phyloP scores from a whole-genome alignment of 2,888 invertebrate genomes.

The Elegia similella region DNA sequence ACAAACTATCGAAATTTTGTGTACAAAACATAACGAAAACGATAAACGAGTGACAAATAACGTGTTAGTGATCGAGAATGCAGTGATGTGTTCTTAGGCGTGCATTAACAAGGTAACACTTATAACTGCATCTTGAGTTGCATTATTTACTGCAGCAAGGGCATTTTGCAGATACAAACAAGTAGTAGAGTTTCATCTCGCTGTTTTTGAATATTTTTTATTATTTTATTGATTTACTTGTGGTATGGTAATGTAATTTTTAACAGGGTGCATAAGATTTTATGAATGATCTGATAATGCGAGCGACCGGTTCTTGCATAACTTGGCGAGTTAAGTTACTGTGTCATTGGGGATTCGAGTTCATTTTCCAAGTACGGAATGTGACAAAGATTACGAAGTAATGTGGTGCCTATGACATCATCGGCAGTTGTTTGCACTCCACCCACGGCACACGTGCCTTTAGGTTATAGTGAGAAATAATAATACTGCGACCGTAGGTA shows the following conservation, averaged over 20 bases:
- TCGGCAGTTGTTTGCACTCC: slow-evolving; percentile 61
- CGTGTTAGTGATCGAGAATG: slow-evolving; percentile 30
- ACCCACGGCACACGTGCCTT: slow-evolving; percentile 69
- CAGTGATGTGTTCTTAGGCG: slow-evolving; percentile 51
- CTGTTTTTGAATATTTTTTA: background rate
- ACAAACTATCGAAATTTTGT: slow-evolving; percentile 21
- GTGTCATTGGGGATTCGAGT: slow-evolving; percentile 48
- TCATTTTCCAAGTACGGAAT: slow-evolving; percentile 42
- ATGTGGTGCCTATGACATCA: slow-evolving; percentile 69
- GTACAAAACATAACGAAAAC: slow-evolving; percentile 31
- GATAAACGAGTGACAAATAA: slow-evolving; percentile 23
- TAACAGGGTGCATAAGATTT: slow-evolving; percentile 52
- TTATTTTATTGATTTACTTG: slow-evolving; percentile 15
- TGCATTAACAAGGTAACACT: slow-evolving; percentile 51
- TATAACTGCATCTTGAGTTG: slow-evolving; percentile 32
- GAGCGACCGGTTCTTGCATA: slow-evolving; percentile 62
- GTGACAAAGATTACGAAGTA: slow-evolving; percentile 58
- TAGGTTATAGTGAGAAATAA: slow-evolving; percentile 38
- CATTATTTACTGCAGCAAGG: slow-evolving; percentile 45
- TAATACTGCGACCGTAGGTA: background rate
- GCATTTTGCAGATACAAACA: slow-evolving; percentile 45
- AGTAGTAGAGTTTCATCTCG: slow-evolving; percentile 21
- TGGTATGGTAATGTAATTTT: slow-evolving; percentile 34
- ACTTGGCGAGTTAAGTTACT: slow-evolving; percentile 46
- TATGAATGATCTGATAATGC: slow-evolving; percentile 54